Evolutionary conservation across 1,140 invertebrate species (phyloP), one percentile per base, ranked within the genome.

Genomic region (Saccostrea cuccullata): DNA sequence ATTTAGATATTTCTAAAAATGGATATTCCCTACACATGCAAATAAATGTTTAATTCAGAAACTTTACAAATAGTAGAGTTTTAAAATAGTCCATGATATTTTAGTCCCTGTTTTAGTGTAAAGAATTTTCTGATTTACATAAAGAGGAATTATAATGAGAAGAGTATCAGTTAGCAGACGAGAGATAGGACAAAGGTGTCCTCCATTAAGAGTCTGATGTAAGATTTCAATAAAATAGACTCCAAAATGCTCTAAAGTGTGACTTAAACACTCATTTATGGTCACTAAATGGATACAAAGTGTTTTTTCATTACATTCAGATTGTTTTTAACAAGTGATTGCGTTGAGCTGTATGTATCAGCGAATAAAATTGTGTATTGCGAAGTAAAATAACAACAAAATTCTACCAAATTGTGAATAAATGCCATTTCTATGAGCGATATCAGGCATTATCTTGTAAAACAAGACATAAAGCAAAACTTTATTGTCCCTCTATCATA

Each of bases 401-500:
- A 85, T 84, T 84, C 85, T 64, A 89, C 88, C 83, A 90, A 90
- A 90, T 90, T 90, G 85, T 58, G 84, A 90, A 88, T 90, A 90
- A 90, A 90, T 90, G 89, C 77, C 89, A 88, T 82, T 82, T 88
- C 73, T 88, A 88, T 84, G 70, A 85, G 60, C 86, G 47, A 87
- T 88, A 88, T 90, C 87, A 86, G 84, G 84, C 83, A 86, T 89
- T 89, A 58, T 55, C 89, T 89, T 89, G 87, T 90, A 90, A 90
- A 90, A 90, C 87, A 88, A 90, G 67, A 67, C 87, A 90, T 90
- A 88, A 90, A 90, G 82, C 55, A 26, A 55, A 58, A 73, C 70
- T 90, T 90, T 90, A 90, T 88, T 84, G 89, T 90, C 86, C 87
- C 87, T 90, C 87, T 90, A 90, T 88, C 86, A 88, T 87, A 87